Percentiles rank a stretch among this genome's conserved stretches.
These are phyloP conservation scores for Mormyrus proboscirostris DNA, from an alignment of 2,797 vertebrate genomes.

Conservation along the genomic window DNA sequence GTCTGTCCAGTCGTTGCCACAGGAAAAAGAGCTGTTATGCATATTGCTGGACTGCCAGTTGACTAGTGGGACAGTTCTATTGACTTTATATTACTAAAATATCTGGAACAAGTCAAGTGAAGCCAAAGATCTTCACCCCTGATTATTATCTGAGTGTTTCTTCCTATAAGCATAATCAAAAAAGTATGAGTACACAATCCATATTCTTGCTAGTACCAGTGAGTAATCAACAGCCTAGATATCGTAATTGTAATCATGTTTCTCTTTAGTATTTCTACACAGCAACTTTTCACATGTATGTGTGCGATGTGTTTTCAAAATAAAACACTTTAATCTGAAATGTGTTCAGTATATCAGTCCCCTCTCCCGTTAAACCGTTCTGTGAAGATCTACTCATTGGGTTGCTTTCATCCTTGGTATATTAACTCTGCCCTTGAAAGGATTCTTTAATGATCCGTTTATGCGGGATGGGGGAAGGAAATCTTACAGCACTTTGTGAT, in stretches of 20 bases:
- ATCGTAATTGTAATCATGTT: slow-evolving; percentile 9
- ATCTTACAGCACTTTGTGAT: not conserved
- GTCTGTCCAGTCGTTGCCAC: not conserved
- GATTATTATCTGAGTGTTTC: not conserved
- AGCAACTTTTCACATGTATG: slow-evolving; percentile 32
- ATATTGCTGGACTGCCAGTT: not conserved
- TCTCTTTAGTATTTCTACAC: slow-evolving; percentile 14
- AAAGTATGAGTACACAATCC: not conserved
- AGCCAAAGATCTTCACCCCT: not conserved
- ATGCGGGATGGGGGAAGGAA: slow-evolving; percentile 22
- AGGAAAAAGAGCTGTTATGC: not conserved
- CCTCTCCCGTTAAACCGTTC: not conserved
- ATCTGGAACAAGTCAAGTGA: not conserved
- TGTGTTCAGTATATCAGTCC: not conserved
- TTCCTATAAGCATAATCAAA: not conserved
- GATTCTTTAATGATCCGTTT: slow-evolving; percentile 24
- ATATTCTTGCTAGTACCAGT: not conserved
- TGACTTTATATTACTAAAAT: not conserved
- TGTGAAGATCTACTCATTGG: not conserved
- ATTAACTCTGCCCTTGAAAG: slow-evolving; percentile 13
- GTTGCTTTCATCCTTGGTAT: not conserved
- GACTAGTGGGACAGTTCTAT: not conserved
- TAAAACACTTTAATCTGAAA: slow-evolving; percentile 48
- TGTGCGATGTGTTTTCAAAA: slow-evolving; percentile 42
- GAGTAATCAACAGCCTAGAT: not conserved